phyloP scores from a whole-genome alignment of 2,113 vertebrate species.

The Noctilio leporinus region DNA sequence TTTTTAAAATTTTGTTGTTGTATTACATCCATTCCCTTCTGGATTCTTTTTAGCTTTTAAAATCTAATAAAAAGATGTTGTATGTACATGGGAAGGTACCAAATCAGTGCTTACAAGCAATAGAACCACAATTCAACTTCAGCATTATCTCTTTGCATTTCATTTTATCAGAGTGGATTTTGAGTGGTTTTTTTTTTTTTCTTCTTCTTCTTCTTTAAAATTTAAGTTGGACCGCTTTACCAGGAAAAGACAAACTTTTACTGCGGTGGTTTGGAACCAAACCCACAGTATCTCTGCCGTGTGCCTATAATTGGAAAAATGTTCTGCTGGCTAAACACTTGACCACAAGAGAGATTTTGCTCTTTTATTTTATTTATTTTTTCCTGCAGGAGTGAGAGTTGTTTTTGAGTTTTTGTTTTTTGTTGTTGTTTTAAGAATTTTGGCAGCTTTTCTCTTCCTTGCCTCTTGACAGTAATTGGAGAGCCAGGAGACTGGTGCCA shows the following conservation, averaged over 20 bases:
- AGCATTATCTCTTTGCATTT: background rate
- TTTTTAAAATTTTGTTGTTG: too few relatives aligned
- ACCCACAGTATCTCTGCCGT: background rate
- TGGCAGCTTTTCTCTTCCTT: background rate
- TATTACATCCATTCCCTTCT: too few relatives aligned
- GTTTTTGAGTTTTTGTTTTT: background rate
- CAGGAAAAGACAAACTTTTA: background rate
- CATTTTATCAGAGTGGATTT: background rate
- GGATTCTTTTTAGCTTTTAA: background rate
- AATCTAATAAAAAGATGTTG: background rate
- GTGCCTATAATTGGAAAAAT: background rate
- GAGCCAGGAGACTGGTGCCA: conserved; percentile 13
- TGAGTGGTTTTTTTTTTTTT: background rate
- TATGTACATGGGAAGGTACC: background rate
- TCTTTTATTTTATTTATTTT: background rate
- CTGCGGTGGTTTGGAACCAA: background rate
- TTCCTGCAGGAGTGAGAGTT: background rate
- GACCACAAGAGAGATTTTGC: background rate
- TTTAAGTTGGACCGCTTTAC: background rate
- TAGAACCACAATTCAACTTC: background rate
- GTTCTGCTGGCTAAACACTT: background rate
- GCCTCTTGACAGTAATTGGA: background rate
- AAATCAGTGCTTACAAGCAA: background rate
- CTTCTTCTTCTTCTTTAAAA: background rate
- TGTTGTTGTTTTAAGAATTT: background rate